These are phyloP conservation scores for Leucoraja ocellata DNA, from an alignment of 2,797 vertebrate species.

Conservation along the genomic window DNA sequence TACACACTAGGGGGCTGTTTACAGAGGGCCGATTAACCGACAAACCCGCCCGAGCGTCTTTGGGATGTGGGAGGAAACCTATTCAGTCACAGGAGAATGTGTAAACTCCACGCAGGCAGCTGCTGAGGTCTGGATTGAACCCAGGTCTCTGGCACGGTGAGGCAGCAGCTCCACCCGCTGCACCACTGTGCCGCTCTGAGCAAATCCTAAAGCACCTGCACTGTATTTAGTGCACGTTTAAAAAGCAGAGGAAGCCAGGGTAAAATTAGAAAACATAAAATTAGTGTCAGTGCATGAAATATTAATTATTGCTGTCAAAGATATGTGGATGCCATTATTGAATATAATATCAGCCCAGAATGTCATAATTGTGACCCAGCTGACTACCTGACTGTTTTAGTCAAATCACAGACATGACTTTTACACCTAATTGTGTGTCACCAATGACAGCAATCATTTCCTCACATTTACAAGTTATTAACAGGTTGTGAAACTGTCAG, in stretches of 20 bases:
- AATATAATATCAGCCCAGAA: conserved; percentile 11
- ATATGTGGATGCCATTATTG: background rate
- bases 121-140: too few species aligned
- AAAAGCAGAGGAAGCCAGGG: background rate
- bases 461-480: conserved; percentile 26
- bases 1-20: too few species aligned
- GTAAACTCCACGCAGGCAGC: too few species aligned
- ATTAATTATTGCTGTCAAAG: background rate
- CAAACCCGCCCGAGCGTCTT: too few species aligned
- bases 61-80: too few species aligned
- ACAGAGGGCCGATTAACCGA: too few species aligned
- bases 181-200: too few species aligned
- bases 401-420: conserved; percentile 22
- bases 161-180: too few species aligned
- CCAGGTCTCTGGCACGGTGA: too few species aligned
- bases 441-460: conserved; percentile 33
- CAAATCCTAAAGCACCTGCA: background rate
- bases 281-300: background rate
- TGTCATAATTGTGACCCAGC: background rate
- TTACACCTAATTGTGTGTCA: conserved; percentile 7
- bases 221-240: background rate
- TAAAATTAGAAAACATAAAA: background rate
- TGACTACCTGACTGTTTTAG: conserved; percentile 31
- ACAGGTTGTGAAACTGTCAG: conserved; percentile 35
- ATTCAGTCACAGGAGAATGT: too few species aligned